These are phyloP conservation scores for Apamea monoglypha DNA, from an alignment of 2,888 invertebrate species.

Conservation along the genomic window DNA sequence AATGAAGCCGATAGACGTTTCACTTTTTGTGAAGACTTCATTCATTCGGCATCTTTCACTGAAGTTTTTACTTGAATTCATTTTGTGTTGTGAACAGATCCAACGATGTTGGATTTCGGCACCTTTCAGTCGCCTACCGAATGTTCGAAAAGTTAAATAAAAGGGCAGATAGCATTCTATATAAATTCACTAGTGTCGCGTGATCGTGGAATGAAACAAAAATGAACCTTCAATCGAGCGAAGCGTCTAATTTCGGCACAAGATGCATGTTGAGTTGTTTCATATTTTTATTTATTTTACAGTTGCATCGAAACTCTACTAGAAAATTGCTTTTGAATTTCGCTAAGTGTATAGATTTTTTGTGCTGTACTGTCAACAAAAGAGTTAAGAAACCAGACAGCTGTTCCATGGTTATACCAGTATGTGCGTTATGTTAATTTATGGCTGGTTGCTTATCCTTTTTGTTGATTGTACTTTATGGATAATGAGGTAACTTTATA, in stretches of 20 bases:
- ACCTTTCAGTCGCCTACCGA: no score
- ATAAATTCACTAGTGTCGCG: background rate
- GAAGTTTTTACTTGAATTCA: background rate
- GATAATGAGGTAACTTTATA: no score
- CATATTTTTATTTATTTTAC: background rate
- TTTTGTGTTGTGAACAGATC: background rate
- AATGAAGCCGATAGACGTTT: background rate
- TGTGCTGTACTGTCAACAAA: background rate
- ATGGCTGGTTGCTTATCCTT: background rate
- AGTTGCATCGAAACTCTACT: background rate
- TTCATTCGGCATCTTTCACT: background rate
- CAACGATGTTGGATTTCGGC: no score
- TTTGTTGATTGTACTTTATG: conserved; percentile 14
- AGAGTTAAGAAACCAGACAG: background rate
- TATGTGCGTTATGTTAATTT: background rate
- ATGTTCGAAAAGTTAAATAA: background rate
- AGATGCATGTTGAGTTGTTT: background rate
- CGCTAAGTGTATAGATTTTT: background rate
- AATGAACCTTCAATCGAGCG: background rate
- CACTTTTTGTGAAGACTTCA: background rate
- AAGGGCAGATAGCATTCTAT: background rate
- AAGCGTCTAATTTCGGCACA: background rate
- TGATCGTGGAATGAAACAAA: background rate
- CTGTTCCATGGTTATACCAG: background rate
- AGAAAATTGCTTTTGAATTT: background rate